Conservation (phyloP, 2,113 vertebrate genomes). For the Onychostruthus taczanowskii region DNA sequence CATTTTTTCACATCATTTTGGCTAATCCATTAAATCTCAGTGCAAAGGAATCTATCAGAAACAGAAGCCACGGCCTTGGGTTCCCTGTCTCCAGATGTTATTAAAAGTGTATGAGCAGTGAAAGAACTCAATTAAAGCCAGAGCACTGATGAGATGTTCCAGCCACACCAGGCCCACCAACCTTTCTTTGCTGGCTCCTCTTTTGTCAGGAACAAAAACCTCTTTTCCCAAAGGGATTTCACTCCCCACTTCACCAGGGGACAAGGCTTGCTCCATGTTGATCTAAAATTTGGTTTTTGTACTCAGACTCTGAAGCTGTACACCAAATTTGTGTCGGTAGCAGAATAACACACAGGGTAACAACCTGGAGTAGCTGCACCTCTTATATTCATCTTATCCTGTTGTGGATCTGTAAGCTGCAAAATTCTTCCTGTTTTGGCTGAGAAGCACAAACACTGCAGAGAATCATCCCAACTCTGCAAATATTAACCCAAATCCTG, state of each 20-base stretch:
- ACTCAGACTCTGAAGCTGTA: fast-evolving
- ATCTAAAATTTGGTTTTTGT: fast-evolving
- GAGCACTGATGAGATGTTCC: background rate
- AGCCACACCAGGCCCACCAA: background rate
- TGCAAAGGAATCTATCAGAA: slow-evolving; percentile 75
- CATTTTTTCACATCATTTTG: slow-evolving; percentile 78
- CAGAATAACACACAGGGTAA: background rate
- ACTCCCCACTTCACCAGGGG: fast-evolving
- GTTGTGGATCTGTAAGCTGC: fast-evolving
- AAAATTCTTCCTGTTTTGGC: background rate
- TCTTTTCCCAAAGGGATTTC: background rate
- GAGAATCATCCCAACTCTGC: background rate
- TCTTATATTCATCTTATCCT: background rate
- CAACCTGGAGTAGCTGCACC: background rate
- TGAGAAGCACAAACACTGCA: background rate
- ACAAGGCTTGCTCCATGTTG: fast-evolving
- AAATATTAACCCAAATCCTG: background rate
- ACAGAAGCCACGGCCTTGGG: slow-evolving; percentile 63
- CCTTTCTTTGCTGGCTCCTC: background rate
- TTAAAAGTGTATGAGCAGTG: slow-evolving; percentile 20
- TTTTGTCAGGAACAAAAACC: background rate
- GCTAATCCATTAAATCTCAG: slow-evolving; percentile 83
- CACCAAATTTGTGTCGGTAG: background rate
- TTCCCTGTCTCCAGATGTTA: slow-evolving; percentile 55
- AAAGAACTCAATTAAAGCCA: slow-evolving; percentile 29